Evolutionary conservation across 2,797 vertebrate genomes (phyloP), one percentile per base, ranked within the genome.

Genomic region (Geotrypetes seraphini): DNA sequence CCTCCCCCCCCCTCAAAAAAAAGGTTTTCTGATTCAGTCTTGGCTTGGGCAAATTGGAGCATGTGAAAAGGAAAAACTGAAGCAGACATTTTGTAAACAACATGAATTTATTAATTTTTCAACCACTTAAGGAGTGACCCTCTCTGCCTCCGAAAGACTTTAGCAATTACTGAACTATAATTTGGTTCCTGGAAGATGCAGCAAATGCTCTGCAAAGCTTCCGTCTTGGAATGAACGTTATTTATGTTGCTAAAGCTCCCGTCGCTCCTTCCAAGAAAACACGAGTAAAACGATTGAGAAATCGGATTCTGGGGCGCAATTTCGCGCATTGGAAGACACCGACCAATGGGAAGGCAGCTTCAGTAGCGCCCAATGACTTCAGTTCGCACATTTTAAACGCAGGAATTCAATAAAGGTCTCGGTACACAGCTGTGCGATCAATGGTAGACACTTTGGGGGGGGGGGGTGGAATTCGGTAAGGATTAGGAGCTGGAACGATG

Each of bases 11-110:
- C 16, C 41, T 26, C 41, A 49, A 43, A 52, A 54, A 44, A 41
- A 50, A 34, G 45, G 39, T 34, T 53, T 55, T 28, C 43, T 33
- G 51, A 28, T 23, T 32, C 37, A 50, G n/a, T n/a, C 58, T 45
- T 51, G 12, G 47, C 42, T 22, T 22, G 43, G 9, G 8, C 2
- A 8, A 8, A 5, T 3, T 8, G 4, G 10, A 8, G 7, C 13
- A 24, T 15, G 44, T 28, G 46, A 47, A 65, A 56, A 42, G 66
- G 69, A 63, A 66, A 69, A 63, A 47, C 55, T 48, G 56, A 36
- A 55, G 47, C 58, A 60, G 59, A 55, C 53, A 53, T 52, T 63
- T 48, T 53, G 56, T 69, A 66, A 71, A 69, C 64, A 66, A 54
- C 50, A 55, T 60, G 53, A 48, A 55, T 50, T 64, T 66, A 59